Base-by-base conservation (phyloP, 2,113 vertebrate species). In the Pomatostomus ruficeps region DNA sequence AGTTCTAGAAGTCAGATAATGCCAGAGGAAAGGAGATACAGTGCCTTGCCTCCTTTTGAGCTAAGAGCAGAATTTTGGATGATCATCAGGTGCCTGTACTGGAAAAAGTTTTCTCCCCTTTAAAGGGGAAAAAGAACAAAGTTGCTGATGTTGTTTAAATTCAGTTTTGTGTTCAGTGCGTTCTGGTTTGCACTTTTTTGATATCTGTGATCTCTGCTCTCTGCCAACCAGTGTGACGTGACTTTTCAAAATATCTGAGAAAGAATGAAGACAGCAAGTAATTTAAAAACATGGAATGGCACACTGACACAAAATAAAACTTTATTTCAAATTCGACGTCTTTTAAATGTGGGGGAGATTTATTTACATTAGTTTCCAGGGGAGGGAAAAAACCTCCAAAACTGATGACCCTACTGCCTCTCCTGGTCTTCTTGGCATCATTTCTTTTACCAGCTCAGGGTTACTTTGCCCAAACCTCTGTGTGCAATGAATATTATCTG, bases 1-100 rank as follows among this genome's bases (percentile, higher is more conserved):
- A 71, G 55, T 89, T 96, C 90, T 68, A 66, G 46, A 97, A 94
- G 95, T 94, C 79, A 94, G 77, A 94, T 82, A 83, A 46, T 78
- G 89, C 80, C 80, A 95, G 62, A 93, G 88, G 82, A 94, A 92
- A 96, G 49, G 54, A 70, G 67, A 92, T 90, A 52, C 4, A 43
- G 46, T 57, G 55, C 38, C 80, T 88, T 85, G 42, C 25, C 52
- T 81, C 26, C 24, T 95, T 90, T 72, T 42, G 43, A 73, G 51
- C 42, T 55, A 51, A 93, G 71, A 78, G 46, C 14, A 80, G 59
- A 90, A 78, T 89, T 89, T 52, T 51, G 45, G 61, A 43, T 78
- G 65, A 57, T 35, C 31, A 31, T 83, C 74, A 55, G 66, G 14
- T 3, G 31, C 15, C 8, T 55, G 17, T 15, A 46, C 26, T 45